phyloP scores from a whole-genome alignment of 1,140 invertebrate genomes.

The Steinernema khuongi region DNA sequence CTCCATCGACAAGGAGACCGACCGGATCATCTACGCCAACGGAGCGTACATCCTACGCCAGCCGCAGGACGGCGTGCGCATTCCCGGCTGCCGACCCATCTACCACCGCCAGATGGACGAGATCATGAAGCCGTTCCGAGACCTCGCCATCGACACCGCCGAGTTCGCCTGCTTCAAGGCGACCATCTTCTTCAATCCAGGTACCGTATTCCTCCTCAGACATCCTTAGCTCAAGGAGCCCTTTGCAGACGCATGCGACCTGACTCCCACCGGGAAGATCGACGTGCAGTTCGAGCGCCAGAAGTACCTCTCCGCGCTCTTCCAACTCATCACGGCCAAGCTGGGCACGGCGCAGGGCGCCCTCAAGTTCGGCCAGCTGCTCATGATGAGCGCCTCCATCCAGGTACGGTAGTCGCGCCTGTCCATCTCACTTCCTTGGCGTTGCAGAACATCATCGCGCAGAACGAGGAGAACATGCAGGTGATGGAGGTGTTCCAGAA shows the following conservation, averaged over 20 bases:
- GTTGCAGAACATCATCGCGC: constrained; percentile 35
- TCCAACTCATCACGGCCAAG: not conserved
- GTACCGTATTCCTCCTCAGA: constrained; percentile 48
- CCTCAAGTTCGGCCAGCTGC: not conserved
- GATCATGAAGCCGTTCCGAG: constrained; percentile 61
- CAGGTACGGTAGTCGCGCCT: not conserved
- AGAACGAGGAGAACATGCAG: constrained; percentile 39
- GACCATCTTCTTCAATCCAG: constrained; percentile 64
- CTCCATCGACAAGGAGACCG: constrained; percentile 52
- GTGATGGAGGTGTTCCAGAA: constrained; percentile 38
- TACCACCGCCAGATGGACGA: constrained; percentile 62
- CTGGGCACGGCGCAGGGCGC: not conserved
- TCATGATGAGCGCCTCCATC: constrained; percentile 17
- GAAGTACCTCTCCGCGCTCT: not conserved
- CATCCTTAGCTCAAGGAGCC: not conserved
- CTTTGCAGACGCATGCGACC: constrained; percentile 14
- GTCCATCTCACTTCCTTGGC: not conserved
- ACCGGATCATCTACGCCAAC: constrained; percentile 58
- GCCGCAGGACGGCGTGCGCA: constrained; percentile 50
- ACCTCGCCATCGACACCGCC: constrained; percentile 62
- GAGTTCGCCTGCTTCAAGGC: constrained; percentile 64
- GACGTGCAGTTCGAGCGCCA: constrained; percentile 9
- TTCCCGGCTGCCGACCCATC: constrained; percentile 55
- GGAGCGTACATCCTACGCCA: constrained; percentile 57
- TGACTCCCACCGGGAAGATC: not conserved